phyloP scores from a whole-genome alignment of 2,113 vertebrate genomes.

The Oryzias celebensis region DNA sequence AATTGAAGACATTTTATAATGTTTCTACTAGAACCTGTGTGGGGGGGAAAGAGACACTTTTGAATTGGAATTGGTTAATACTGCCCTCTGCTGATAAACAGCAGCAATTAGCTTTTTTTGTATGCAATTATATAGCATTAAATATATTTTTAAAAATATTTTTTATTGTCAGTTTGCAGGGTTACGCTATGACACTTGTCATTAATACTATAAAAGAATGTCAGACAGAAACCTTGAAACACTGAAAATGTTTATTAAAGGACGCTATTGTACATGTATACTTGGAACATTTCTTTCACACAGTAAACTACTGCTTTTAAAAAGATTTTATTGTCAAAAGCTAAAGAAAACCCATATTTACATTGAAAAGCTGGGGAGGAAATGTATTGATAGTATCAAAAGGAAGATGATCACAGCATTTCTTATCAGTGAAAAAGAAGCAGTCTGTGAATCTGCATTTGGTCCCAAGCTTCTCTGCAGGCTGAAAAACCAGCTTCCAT shows the following conservation, averaged over 20 bases:
- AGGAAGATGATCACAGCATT: constrained; percentile 3
- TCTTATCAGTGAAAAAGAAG: neutral
- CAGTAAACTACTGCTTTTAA: constrained; percentile 38
- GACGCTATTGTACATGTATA: constrained; percentile 53
- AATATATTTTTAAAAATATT: no score
- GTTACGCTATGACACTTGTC: neutral
- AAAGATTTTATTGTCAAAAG: constrained; percentile 5
- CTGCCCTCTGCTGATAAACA: constrained; percentile 64
- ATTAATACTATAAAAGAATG: constrained; percentile 1
- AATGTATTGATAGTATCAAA: constrained; percentile 17
- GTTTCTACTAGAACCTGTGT: constrained; percentile 20
- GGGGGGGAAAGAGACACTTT: constrained; percentile 16
- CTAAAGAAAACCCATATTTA: neutral
- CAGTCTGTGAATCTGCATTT: constrained; percentile 19
- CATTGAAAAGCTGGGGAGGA: constrained; percentile 13
- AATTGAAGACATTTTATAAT: neutral
- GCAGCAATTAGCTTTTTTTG: constrained; percentile 6
- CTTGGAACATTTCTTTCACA: constrained; percentile 46
- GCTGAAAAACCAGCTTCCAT: constrained; percentile 5
- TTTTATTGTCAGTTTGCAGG: no score
- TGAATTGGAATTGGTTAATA: constrained; percentile 17
- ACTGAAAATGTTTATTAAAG: constrained; percentile 69
- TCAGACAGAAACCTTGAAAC: constrained; percentile 19
- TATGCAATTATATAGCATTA: no score
- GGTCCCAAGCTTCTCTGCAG: constrained; percentile 27